Percentiles rank a stretch among this genome's conserved stretches.
Conservation (phyloP, 2,888 invertebrate species). For the Dastarcus helophoroides region DNA sequence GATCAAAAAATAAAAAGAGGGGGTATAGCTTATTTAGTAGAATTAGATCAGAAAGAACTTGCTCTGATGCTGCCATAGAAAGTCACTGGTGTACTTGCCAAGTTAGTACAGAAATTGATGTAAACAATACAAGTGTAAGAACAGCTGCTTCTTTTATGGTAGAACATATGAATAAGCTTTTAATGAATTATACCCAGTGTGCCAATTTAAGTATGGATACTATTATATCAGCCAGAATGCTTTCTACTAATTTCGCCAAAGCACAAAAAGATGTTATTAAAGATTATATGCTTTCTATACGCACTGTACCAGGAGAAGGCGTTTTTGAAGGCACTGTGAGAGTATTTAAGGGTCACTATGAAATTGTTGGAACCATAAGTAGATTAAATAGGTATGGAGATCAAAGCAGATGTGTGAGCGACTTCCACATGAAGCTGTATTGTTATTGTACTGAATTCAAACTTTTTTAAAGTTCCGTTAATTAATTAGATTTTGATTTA, state of each 20-base stretch:
- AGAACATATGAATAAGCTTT: slow-evolving; percentile 49
- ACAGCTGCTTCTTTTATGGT: slow-evolving; percentile 52
- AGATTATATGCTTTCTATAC: slow-evolving; percentile 52
- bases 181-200: slow-evolving; percentile 53
- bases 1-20: slow-evolving; percentile 31
- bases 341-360: slow-evolving; percentile 34
- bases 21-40: slow-evolving; percentile 69
- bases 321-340: slow-evolving; percentile 72
- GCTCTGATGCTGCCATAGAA: slow-evolving; percentile 63
- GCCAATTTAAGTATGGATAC: slow-evolving; percentile 48
- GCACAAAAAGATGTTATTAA: slow-evolving; percentile 38
- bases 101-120: slow-evolving; percentile 45
- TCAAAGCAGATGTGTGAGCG: slow-evolving; percentile 65
- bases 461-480: no score
- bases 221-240: slow-evolving; percentile 56
- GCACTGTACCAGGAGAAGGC: slow-evolving; percentile 55
- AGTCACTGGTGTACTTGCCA: slow-evolving; percentile 87
- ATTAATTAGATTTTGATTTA: no score
- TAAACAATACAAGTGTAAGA: slow-evolving; percentile 42
- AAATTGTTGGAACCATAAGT: slow-evolving; percentile 60
- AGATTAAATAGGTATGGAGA: slow-evolving; percentile 70
- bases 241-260: slow-evolving; percentile 36
- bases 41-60: slow-evolving; percentile 61
- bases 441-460: slow-evolving; percentile 72
- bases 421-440: slow-evolving; percentile 64